Conservation (phyloP, 1,140 invertebrate genomes). For the Drosophila bocqueti region DNA sequence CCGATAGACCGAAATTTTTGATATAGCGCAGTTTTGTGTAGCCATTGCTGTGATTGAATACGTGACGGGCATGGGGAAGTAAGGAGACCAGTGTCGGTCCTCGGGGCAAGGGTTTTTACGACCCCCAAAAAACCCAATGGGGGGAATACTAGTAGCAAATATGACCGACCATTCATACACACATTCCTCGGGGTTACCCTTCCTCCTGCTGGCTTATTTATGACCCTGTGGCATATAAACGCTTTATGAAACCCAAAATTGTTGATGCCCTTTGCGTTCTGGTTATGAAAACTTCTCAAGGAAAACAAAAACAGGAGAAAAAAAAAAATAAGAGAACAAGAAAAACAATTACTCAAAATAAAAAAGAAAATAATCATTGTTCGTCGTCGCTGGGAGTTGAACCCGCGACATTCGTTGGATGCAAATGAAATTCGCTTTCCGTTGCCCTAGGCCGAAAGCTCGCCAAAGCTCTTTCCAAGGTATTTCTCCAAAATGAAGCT, state of each 20-base stretch:
- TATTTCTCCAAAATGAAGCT: not conserved
- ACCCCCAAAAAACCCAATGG: constrained; percentile 18
- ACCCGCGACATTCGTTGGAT: not conserved
- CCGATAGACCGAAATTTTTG: constrained; percentile 71
- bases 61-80: constrained; percentile 66
- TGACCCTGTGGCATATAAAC: constrained; percentile 56
- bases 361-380: constrained; percentile 17
- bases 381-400: constrained; percentile 8
- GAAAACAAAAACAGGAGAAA: not conserved
- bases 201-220: constrained; percentile 52
- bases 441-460: constrained; percentile 37
- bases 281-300: constrained; percentile 23
- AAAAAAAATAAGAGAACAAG: not conserved
- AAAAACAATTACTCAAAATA: constrained; percentile 45
- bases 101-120: constrained; percentile 67
- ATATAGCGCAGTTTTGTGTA: constrained; percentile 81
- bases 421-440: not conserved
- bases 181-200: constrained; percentile 1
- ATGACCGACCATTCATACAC: constrained; percentile 20
- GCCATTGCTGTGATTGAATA: constrained; percentile 82
- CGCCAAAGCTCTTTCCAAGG: constrained; percentile 21
- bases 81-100: constrained; percentile 6
- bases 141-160: constrained; percentile 32
- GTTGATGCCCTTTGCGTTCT: constrained; percentile 35
- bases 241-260: constrained; percentile 62